Evolutionary conservation across 2,113 vertebrate genomes (phyloP), one percentile per base, ranked within the genome.

Genomic region (Halichoerus grypus): DNA sequence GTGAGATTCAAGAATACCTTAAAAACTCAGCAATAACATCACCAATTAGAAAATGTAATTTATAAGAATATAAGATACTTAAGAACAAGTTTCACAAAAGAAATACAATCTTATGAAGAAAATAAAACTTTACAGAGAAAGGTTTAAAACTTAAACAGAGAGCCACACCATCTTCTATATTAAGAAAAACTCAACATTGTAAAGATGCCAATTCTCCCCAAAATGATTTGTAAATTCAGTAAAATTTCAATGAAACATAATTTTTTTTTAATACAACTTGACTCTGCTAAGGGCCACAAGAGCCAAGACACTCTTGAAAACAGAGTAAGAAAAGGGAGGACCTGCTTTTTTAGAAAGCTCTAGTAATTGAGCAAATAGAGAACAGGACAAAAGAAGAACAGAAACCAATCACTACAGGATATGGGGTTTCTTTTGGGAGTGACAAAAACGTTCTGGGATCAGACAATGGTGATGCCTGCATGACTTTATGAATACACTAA

Each of bases 21-120:
- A 46, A 55, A 87, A 94, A 67, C 22, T n/a, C 55, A 92, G 67
- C 26, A 79, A 46, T 83, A 88, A 67, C 39, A 80, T 36, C 74
- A 42, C 46, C 5, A 46, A 63, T 55, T 74, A 81, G n/a, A 95
- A 95, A 92, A 93, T 49, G 16, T 42, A 74, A 83, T 91, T 76
- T 82, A 51, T 67, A 91, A 95, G 77, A 97, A 79, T 1, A 0
- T 59, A 63, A 71, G 65, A 51, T 59, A 71, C 26, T 16, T 33
- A 88, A 63, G 19, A 10, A 84, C 63, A 88, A 84, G 67, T 79
- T 80, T 63, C 59, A 94, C 33, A 94, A 84, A 63, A 79, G 22
- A 93, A 87, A 92, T 69, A 90, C 3, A 87, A 59, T 84, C 36
- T 90, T 76, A 81, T 77, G 26, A 95, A 81, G 67, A 76, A 95